Base-by-base conservation (phyloP, 2,797 vertebrate species). In the Macrochelys suwanniensis region DNA sequence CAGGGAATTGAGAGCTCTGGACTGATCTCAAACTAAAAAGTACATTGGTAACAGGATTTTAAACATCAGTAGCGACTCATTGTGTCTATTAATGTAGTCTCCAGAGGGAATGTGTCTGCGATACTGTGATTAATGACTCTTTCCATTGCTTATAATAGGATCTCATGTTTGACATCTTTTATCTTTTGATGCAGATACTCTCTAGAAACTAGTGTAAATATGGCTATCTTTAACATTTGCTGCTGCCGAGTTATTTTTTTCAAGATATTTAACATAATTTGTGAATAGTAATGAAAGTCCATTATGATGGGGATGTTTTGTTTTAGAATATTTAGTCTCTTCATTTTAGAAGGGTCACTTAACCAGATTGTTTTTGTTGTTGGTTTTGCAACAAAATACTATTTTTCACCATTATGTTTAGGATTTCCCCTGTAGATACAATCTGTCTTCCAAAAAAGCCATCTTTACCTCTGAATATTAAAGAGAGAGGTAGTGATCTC, bases 381-480 rank as follows among this genome's bases (percentile, higher is more conserved):
- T 1, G 21, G 53, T 25, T 89, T 61, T 0, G 13, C 53, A 89
- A 56, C 1, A 4, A 84, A 50, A 33, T 76, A 88, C 17, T 82
- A 83, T 0, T 88, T 11, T 85, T 93, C 91, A 82, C 53, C 83
- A 93, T 25, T n/a, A 71, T 12, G 7, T 89, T 81, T 89, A 76
- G 47, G 79, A 76, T 84, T 91, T 94, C 56, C 82, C 81, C 42
- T 80, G 37, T 16, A 82, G 85, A 78, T 54, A 53, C 50, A 88
- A 54, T 81, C 88, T 86, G 81, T 77, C 82, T 93, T 88, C 92
- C 42, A 89, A 78, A 89, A 21, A 51, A 94, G 96, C 92, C 8
- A 1, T n/a, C 4, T 0, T 92, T 68, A 80, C 54, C 50, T 50
- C 49, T 85, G 84, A 79, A 51, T 79, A 79, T 33, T 79, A 79